These are phyloP conservation scores for Hylia prasina DNA, from an alignment of 2,113 vertebrate species.

Conservation along the genomic window DNA sequence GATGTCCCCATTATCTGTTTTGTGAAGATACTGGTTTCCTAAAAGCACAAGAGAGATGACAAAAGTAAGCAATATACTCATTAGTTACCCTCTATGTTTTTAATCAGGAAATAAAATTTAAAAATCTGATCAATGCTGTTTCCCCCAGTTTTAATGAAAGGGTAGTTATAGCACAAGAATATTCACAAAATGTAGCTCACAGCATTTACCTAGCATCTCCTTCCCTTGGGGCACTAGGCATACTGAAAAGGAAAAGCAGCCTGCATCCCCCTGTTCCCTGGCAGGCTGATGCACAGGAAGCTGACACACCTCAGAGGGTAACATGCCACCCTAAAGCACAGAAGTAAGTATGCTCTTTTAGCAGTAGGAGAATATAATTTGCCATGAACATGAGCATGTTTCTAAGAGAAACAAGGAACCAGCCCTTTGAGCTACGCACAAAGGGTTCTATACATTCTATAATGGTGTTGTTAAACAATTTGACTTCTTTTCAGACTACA, in stretches of 20 bases:
- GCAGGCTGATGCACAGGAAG: not conserved
- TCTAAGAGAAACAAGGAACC: not conserved
- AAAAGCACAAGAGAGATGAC: conserved; percentile 20
- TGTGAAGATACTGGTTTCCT: conserved; percentile 75
- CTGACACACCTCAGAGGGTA: not conserved
- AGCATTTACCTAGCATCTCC: not conserved
- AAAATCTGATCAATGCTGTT: not conserved
- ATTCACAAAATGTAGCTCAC: not conserved
- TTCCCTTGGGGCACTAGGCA: not conserved
- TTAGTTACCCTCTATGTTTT: not conserved
- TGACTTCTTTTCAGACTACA: not conserved
- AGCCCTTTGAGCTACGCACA: fast-evolving
- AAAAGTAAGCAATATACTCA: not conserved
- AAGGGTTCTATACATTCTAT: not conserved
- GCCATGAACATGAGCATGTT: fast-evolving
- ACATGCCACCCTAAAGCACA: not conserved
- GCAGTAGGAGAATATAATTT: not conserved
- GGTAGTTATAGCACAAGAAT: not conserved
- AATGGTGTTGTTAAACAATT: not conserved
- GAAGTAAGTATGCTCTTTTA: not conserved
- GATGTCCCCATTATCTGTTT: conserved; percentile 59
- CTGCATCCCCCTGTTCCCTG: not conserved
- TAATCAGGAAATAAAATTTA: not conserved
- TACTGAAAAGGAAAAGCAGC: not conserved
- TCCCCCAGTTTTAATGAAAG: not conserved